Evolutionary conservation across 1,140 invertebrate genomes (phyloP).

Genomic region (Zeugodacus cucurbitae): DNA sequence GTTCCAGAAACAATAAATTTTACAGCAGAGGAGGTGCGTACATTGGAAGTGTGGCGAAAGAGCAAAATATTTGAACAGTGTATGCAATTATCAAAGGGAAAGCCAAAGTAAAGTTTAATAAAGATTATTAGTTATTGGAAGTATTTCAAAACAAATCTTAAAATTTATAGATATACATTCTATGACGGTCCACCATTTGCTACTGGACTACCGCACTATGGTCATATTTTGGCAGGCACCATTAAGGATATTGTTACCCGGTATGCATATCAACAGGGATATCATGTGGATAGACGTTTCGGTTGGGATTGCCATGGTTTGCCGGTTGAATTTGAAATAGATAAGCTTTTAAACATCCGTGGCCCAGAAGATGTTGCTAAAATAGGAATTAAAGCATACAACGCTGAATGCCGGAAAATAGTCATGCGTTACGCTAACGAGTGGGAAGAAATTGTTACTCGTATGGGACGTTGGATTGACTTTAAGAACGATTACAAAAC

Average conservation of each 20-base stretch:
- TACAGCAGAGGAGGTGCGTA: slow-evolving; percentile 88
- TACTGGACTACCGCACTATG: slow-evolving; percentile 98
- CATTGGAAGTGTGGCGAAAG: slow-evolving; percentile 84
- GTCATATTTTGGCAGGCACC: slow-evolving; percentile 97
- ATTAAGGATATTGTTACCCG: slow-evolving; percentile 99
- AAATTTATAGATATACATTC: slow-evolving; percentile 79
- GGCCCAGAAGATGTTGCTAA: slow-evolving; percentile 96
- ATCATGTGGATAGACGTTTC: slow-evolving; percentile 96
- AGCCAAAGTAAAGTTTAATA: slow-evolving; percentile 65
- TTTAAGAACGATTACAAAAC: slow-evolving; percentile 99
- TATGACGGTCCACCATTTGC: slow-evolving; percentile 99
- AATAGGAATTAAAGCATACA: slow-evolving; percentile 97
- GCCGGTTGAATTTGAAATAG: slow-evolving; percentile 95
- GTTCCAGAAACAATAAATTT: slow-evolving; percentile 90
- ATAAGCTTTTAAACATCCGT: slow-evolving; percentile 92
- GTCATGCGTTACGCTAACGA: slow-evolving; percentile 96
- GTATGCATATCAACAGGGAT: slow-evolving; percentile 97
- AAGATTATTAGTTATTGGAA: too few species aligned
- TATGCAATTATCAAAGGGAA: slow-evolving; percentile 85
- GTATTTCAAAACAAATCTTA: too few species aligned
- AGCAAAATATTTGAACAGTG: slow-evolving; percentile 91
- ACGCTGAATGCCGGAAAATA: slow-evolving; percentile 95
- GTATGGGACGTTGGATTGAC: slow-evolving; percentile 99
- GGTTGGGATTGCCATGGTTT: slow-evolving; percentile 99
- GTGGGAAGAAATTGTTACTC: slow-evolving; percentile 89